Percentiles rank a stretch among this genome's conserved stretches.
Conservation (phyloP, 2,888 invertebrate genomes). For the Latheticus oryzae region DNA sequence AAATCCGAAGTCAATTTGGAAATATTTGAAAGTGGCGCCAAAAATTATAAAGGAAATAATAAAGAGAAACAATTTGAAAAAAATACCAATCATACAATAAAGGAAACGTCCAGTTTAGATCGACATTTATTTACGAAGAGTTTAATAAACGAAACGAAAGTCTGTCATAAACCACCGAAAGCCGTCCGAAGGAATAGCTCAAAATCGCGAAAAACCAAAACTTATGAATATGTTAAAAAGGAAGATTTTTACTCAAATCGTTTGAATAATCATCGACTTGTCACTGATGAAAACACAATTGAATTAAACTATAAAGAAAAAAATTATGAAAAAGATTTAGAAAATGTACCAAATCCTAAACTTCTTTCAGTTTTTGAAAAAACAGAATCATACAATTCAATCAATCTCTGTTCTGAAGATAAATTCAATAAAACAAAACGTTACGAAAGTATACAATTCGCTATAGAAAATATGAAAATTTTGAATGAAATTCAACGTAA, state of each 20-base stretch:
- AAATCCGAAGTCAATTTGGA: conserved; percentile 61
- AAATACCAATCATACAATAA: conserved; percentile 51
- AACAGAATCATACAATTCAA: conserved; percentile 55
- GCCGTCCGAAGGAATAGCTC: conserved; percentile 77
- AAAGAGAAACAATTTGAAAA: conserved; percentile 58
- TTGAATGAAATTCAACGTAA: conserved; percentile 76
- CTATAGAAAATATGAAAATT: conserved; percentile 71
- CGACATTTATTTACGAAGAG: conserved; percentile 64
- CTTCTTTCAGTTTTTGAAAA: conserved; percentile 57
- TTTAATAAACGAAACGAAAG: conserved; percentile 64
- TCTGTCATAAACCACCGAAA: conserved; percentile 81
- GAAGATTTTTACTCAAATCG: conserved; percentile 61
- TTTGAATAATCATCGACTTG: conserved; percentile 47
- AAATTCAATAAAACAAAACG: conserved; percentile 59
- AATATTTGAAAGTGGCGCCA: conserved; percentile 56
- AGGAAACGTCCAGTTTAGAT: conserved; percentile 65
- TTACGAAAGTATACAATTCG: conserved; percentile 59
- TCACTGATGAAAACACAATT: conserved; percentile 59
- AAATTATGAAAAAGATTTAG: conserved; percentile 61
- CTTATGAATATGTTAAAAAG: conserved; percentile 64
- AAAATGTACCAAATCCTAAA: conserved; percentile 54
- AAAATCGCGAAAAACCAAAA: conserved; percentile 59
- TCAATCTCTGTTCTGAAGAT: conserved; percentile 58
- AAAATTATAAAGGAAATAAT: conserved; percentile 22
- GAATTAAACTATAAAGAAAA: conserved; percentile 64